Percentiles rank a stretch among this genome's conserved stretches.
Evolutionary conservation across 2,113 vertebrate genomes (phyloP).

Genomic region (Cephalopholis sonnerati): DNA sequence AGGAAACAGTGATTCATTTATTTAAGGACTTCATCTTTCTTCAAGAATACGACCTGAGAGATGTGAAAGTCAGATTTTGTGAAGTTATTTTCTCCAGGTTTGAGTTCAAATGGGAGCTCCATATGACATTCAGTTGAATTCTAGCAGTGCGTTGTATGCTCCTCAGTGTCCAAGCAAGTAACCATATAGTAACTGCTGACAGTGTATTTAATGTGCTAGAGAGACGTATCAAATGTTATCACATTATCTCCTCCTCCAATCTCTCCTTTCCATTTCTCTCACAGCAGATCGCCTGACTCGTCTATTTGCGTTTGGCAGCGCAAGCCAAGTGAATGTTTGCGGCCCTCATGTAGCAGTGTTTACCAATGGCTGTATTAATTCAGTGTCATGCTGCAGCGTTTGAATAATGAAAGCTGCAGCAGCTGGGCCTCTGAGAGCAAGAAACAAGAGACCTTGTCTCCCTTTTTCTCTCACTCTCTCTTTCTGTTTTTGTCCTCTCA

Average conservation of each 20-base stretch:
- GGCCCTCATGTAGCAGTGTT: conserved; percentile 60
- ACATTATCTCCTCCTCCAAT: conserved; percentile 35
- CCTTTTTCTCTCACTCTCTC: conserved; percentile 65
- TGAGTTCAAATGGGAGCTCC: not conserved
- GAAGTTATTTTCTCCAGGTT: not conserved
- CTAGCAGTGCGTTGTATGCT: not conserved
- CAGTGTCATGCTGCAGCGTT: conserved; percentile 71
- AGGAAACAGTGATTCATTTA: conserved; percentile 4
- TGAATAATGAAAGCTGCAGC: conserved; percentile 78
- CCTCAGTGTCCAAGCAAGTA: not conserved
- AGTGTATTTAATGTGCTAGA: conserved; percentile 15
- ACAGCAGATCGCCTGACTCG: conserved; percentile 37
- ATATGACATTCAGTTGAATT: not conserved
- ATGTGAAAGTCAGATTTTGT: not conserved
- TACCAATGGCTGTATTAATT: conserved; percentile 72
- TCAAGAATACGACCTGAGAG: conserved; percentile 6
- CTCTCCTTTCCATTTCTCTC: conserved; percentile 7
- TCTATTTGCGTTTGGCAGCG: conserved; percentile 54
- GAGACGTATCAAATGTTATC: conserved; percentile 27
- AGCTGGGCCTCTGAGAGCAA: conserved; percentile 74
- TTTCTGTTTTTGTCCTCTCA: conserved; percentile 76
- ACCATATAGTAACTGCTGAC: conserved; percentile 5
- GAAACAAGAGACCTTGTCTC: conserved; percentile 75
- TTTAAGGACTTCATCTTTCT: not conserved
- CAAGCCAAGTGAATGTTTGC: conserved; percentile 50